Base-by-base conservation (phyloP, 2,888 invertebrate species). In the Imbricaverruca yamaguchii region DNA sequence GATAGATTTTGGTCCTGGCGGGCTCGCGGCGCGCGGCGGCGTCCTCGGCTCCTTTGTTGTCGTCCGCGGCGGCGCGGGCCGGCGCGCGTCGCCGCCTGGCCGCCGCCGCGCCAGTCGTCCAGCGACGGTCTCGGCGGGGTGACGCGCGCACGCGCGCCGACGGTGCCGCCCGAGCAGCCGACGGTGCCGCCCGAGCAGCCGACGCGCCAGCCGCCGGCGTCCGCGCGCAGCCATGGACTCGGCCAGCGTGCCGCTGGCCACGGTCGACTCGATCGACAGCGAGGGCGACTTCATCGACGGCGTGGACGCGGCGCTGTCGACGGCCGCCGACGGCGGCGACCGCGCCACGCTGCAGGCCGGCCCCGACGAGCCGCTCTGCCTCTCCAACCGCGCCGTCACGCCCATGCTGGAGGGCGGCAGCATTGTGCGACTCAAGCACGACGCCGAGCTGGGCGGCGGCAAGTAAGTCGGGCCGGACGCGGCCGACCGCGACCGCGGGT, bases 181-280 rank as follows among this genome's bases (percentile, higher is more conserved):
- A 18, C 23, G 65, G 65, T 67, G 65, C 23, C 18, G 65, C 65
- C 21, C 65, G 65, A 10, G 65, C 23, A 10, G 65, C 3, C 23
- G 65, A 23, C 23, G 65, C n/a, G 21, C n/a, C 15, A n/a, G 65
- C 65, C 56, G 53, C 77, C 10, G 21, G n/a, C 23, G n/a, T 8
- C 10, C 78, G 69, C 67, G n/a, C 13, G 59, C 59, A 23, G 79
- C 57, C 57, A 79, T 79, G 79, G 79, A 79, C 21, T 57, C 79
- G 56, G 79, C 79, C 25, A 59, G 59, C 21, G 79, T 79, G 56
- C 79, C 79, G 56, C 79, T 79, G 79, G 79, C 79, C 13, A 79
- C 79, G 23, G 79, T 79, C 13, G 79, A 79, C 57, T 79, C 79
- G 59, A 79, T 79, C 23, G 79, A 79, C 59, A 79, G 79, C n/a